Percentiles rank a stretch among this genome's conserved stretches.
phyloP scores from a whole-genome alignment of 2,113 vertebrate species.

The Mandrillus leucophaeus region DNA sequence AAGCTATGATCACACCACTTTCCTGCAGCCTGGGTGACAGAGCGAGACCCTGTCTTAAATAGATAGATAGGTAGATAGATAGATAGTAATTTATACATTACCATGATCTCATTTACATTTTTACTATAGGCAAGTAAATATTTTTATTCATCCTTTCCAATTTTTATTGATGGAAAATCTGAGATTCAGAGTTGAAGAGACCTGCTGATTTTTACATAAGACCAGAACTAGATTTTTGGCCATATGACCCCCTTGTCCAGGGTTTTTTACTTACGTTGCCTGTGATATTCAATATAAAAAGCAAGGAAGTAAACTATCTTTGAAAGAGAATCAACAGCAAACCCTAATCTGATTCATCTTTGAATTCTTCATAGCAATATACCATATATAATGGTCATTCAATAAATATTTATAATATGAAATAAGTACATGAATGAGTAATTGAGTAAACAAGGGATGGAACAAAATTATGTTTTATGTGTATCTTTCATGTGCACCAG shows the following conservation, averaged over 20 bases:
- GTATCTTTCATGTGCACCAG: background rate
- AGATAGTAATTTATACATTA: too few species aligned
- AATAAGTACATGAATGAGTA: background rate
- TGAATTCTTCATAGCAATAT: background rate
- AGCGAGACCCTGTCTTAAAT: too few species aligned
- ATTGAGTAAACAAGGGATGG: slow-evolving; percentile 13
- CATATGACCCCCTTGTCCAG: background rate
- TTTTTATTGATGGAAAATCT: background rate
- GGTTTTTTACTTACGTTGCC: background rate
- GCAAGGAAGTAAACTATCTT: background rate
- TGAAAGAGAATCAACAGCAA: background rate
- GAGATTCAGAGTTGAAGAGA: background rate
- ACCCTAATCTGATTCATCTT: slow-evolving; percentile 15
- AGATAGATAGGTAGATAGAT: too few species aligned
- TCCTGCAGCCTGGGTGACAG: too few species aligned
- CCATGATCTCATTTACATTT: background rate
- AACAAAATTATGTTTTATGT: background rate
- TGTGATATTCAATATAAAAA: background rate
- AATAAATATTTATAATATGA: slow-evolving; percentile 26
- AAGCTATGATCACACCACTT: too few species aligned
- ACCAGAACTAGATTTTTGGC: background rate
- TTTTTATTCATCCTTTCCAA: slow-evolving; percentile 17
- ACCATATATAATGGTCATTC: background rate
- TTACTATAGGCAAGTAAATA: background rate
- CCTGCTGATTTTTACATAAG: background rate